Evolutionary conservation across 2,797 vertebrate genomes (phyloP).

Genomic region (Oreochromis mossambicus): DNA sequence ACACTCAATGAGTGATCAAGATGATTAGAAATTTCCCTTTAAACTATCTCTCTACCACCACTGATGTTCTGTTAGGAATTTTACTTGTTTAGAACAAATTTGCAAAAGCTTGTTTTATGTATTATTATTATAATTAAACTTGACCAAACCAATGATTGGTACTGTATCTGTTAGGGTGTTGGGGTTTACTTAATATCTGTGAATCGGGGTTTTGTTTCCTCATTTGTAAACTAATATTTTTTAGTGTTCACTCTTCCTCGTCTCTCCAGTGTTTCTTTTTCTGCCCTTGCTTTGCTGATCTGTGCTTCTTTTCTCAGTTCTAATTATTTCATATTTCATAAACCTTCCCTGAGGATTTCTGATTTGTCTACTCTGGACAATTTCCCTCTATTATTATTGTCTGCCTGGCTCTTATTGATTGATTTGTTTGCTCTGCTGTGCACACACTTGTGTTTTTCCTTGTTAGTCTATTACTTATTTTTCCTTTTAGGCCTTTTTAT

Average conservation of each 20-base stretch:
- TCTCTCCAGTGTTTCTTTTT: background rate
- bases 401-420: background rate
- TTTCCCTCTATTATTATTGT: background rate
- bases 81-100: background rate
- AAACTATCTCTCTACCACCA: background rate
- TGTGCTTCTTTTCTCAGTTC: background rate
- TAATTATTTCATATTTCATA: background rate
- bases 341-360: background rate
- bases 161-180: background rate
- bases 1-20: background rate
- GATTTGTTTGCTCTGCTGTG: background rate
- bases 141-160: background rate
- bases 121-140: background rate
- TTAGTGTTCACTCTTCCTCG: no score
- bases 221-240: background rate
- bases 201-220: background rate
- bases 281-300: background rate
- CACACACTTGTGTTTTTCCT: background rate
- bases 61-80: background rate
- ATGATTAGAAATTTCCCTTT: background rate
- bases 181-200: background rate
- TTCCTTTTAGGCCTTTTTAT: background rate
- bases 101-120: background rate
- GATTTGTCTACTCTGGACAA: background rate
- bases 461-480: background rate